phyloP scores from a whole-genome alignment of 2,888 invertebrate genomes.

The Balanococcus diminutus region DNA sequence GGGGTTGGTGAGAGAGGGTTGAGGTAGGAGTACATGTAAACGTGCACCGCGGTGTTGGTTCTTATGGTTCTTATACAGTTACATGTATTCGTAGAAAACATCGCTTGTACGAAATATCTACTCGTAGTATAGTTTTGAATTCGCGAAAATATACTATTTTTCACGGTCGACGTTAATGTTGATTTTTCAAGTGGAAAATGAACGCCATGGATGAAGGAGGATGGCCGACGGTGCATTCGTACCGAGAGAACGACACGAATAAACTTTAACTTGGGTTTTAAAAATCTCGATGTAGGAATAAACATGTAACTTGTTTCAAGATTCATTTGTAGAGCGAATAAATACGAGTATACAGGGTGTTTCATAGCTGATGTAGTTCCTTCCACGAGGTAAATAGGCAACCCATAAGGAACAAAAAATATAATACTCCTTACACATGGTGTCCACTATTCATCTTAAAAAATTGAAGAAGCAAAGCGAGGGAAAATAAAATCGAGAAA shows the following conservation, averaged over 20 bases:
- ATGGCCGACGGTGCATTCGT: neutral
- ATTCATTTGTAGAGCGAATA: neutral
- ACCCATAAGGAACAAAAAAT: too few relatives aligned
- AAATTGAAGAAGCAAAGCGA: too few relatives aligned
- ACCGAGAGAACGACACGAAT: too few relatives aligned
- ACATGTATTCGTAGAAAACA: neutral
- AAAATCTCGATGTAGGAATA: neutral
- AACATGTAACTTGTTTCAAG: neutral
- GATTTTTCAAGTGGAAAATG: slow-evolving; percentile 8
- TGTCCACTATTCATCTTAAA: too few relatives aligned
- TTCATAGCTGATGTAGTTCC: too few relatives aligned
- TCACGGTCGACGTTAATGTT: slow-evolving; percentile 2
- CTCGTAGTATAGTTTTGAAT: neutral
- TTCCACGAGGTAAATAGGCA: too few relatives aligned
- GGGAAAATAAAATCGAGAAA: too few relatives aligned
- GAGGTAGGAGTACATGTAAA: neutral
- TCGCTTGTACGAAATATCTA: neutral
- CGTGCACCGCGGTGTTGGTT: neutral
- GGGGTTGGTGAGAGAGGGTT: neutral
- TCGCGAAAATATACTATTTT: neutral
- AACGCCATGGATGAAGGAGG: neutral
- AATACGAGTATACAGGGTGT: too few relatives aligned
- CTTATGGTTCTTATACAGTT: too few relatives aligned
- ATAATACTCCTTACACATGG: too few relatives aligned
- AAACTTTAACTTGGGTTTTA: neutral